Evolutionary conservation across 2,113 vertebrate genomes (phyloP).

Genomic region (Phalacrocorax pelagicus): DNA sequence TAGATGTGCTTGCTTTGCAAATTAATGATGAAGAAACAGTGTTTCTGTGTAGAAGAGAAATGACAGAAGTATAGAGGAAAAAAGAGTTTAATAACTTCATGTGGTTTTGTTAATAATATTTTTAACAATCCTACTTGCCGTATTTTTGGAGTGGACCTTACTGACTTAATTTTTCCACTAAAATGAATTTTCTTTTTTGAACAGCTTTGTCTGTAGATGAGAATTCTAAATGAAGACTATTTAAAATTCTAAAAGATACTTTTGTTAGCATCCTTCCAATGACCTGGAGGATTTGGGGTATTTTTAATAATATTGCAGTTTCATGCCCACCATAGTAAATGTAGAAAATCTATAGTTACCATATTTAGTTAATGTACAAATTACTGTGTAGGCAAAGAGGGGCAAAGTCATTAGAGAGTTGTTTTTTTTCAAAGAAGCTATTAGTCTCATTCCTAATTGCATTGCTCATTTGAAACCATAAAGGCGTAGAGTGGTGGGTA

Average conservation of each 20-base stretch:
- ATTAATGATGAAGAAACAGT: neutral
- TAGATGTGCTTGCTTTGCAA: neutral
- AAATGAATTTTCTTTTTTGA: neutral
- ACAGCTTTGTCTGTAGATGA: neutral
- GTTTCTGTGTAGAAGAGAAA: neutral
- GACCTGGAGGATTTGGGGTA: neutral
- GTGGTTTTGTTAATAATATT: neutral
- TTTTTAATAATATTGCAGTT: neutral
- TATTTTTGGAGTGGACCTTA: neutral
- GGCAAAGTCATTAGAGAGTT: neutral
- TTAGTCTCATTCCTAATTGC: constrained; percentile 35
- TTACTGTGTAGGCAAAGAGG: constrained; percentile 7
- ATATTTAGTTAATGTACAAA: constrained; percentile 19
- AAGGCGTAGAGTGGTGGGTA: neutral
- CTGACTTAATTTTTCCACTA: neutral
- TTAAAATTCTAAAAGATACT: neutral
- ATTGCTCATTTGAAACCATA: constrained; percentile 25
- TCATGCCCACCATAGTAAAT: neutral
- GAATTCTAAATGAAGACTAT: neutral
- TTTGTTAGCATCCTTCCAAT: neutral
- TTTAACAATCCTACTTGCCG: neutral
- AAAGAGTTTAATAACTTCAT: neutral
- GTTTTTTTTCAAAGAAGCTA: constrained; percentile 5
- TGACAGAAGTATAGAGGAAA: neutral
- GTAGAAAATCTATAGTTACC: neutral